Percentiles rank a stretch among this genome's conserved stretches.
phyloP scores from a whole-genome alignment of 2,113 vertebrate species.

The Ginglymostoma cirratum region DNA sequence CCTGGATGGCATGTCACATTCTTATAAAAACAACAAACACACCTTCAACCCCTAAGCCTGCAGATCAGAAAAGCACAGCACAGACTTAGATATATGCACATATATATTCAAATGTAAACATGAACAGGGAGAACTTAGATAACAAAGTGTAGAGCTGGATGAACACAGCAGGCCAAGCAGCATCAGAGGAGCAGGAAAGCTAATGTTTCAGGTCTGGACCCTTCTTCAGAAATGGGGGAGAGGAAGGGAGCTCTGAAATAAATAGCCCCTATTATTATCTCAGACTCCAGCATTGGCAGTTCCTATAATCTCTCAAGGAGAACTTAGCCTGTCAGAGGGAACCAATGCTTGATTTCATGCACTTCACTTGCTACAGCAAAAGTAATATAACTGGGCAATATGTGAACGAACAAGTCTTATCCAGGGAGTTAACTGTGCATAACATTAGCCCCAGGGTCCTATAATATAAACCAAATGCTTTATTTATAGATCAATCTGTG shows the following conservation, averaged over 20 bases:
- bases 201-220: no score
- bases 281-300: no score
- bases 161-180: no score
- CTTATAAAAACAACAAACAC: not conserved
- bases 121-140: no score
- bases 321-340: not conserved
- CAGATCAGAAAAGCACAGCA: not conserved
- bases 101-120: not conserved
- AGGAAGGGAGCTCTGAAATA: no score
- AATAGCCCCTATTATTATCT: no score
- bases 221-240: no score
- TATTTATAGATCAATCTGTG: not conserved
- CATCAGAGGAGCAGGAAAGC: no score
- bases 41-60: not conserved
- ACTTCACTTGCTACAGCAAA: not conserved
- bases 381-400: not conserved
- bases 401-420: not conserved
- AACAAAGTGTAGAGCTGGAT: no score
- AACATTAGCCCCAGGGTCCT: not conserved
- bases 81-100: not conserved
- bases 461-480: not conserved
- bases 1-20: not conserved
- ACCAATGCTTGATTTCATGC: not conserved
- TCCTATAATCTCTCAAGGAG: no score
- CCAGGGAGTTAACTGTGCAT: not conserved